Conservation (phyloP, 92 coral and sea anemone species). For the Virgularia gustaviana region DNA sequence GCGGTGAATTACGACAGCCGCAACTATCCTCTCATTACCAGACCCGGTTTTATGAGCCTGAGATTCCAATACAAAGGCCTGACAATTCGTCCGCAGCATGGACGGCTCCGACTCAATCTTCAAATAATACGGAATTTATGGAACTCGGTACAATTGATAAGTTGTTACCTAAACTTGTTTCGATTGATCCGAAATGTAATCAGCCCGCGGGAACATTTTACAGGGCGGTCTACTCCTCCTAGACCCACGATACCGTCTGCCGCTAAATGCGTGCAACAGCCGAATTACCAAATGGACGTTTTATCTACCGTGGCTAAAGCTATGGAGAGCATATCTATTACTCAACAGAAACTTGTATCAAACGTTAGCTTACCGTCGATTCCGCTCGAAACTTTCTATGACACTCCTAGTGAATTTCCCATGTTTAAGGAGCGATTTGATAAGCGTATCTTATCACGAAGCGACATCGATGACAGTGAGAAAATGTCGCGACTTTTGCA, state of each 20-base stretch:
- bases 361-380: conserved; percentile 47
- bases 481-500: conserved; percentile 53
- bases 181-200: no score
- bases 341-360: conserved; percentile 32
- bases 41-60: background rate
- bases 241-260: background rate
- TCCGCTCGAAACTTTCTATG: conserved; percentile 41
- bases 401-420: conserved; percentile 41
- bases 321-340: conserved; percentile 7
- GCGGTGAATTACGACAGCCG: no score
- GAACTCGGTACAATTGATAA: no score
- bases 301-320: conserved; percentile 9
- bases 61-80: background rate
- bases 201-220: no score
- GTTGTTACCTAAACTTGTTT: no score
- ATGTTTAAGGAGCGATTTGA: conserved; percentile 49
- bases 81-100: background rate
- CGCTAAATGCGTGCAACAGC: background rate
- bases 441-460: conserved; percentile 44
- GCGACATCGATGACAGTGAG: conserved; percentile 47
- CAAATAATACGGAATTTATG: no score
- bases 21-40: no score
- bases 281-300: conserved; percentile 1
- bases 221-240: no score
- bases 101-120: background rate